Evolutionary conservation across 1,140 invertebrate species (phyloP).

Genomic region (Anagrus nilaparvatae): DNA sequence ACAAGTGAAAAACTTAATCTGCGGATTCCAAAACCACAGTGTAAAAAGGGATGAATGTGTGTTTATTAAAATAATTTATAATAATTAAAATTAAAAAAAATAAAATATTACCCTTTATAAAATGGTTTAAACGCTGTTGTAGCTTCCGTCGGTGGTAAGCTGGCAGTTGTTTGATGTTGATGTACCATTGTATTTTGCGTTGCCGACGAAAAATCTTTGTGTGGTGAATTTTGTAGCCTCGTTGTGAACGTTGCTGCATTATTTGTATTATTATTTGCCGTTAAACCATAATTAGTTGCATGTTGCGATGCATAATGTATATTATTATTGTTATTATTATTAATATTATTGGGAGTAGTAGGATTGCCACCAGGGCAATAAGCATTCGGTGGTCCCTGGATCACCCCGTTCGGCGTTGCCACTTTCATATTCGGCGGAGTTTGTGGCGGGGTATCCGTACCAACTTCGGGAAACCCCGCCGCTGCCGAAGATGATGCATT

Average conservation of each 20-base stretch:
- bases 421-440: slow-evolving; percentile 87
- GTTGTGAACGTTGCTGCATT: slow-evolving; percentile 41
- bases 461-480: slow-evolving; percentile 73
- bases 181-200: slow-evolving; percentile 37
- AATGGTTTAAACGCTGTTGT: slow-evolving; percentile 75
- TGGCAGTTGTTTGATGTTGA: slow-evolving; percentile 38
- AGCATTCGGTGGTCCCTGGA: slow-evolving; percentile 47
- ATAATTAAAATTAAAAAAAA: no score
- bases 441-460: slow-evolving; percentile 84
- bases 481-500: slow-evolving; percentile 43
- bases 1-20: no score
- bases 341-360: slow-evolving; percentile 27
- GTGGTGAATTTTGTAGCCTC: slow-evolving; percentile 45
- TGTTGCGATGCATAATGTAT: slow-evolving; percentile 34
- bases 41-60: no score
- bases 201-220: slow-evolving; percentile 44
- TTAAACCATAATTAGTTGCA: slow-evolving; percentile 37
- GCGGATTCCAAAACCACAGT: no score
- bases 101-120: slow-evolving; percentile 73
- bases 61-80: no score
- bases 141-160: slow-evolving; percentile 40
- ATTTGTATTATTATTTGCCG: slow-evolving; percentile 41
- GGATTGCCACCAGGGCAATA: slow-evolving; percentile 43
- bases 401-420: slow-evolving; percentile 56
- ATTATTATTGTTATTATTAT: slow-evolving; percentile 27